Evolutionary conservation across 1,140 invertebrate genomes (phyloP).

Genomic region (Aphaenogaster ashmeadi): DNA sequence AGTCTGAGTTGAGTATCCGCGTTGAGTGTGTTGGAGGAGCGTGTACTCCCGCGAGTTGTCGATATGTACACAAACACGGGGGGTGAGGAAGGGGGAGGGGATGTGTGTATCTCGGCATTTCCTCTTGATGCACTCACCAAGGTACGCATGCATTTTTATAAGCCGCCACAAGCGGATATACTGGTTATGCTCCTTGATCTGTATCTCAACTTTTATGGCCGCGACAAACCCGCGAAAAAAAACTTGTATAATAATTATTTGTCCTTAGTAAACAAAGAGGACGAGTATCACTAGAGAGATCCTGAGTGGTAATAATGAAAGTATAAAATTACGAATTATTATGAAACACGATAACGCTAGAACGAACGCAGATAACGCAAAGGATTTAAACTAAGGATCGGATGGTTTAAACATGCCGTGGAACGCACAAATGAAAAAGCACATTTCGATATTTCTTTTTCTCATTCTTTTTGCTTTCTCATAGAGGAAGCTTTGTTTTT

Average conservation of each 20-base stretch:
- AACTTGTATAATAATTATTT: constrained; percentile 14
- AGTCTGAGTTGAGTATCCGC: constrained; percentile 38
- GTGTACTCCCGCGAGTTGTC: constrained; percentile 45
- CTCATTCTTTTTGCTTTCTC: too few species aligned
- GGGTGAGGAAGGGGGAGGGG: too few species aligned
- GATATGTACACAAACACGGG: constrained; percentile 33
- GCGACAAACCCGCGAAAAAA: neutral
- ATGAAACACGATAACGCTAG: neutral
- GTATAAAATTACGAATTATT: constrained; percentile 7
- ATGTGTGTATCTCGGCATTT: constrained; percentile 42
- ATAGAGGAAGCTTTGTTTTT: too few species aligned
- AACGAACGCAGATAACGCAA: neutral
- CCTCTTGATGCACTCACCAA: constrained; percentile 44
- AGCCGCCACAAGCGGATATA: constrained; percentile 48
- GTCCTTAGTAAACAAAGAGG: neutral
- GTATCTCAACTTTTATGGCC: constrained; percentile 10
- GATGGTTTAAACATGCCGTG: neutral
- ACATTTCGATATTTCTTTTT: neutral
- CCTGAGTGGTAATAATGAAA: neutral
- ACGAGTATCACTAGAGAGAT: too few species aligned
- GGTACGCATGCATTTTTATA: constrained; percentile 56
- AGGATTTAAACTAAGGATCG: neutral
- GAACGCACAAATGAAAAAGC: neutral
- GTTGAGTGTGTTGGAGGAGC: constrained; percentile 41
- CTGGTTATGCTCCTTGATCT: constrained; percentile 43